Conservation (phyloP, 1,140 invertebrate species). For the Platyscapa corneri region DNA sequence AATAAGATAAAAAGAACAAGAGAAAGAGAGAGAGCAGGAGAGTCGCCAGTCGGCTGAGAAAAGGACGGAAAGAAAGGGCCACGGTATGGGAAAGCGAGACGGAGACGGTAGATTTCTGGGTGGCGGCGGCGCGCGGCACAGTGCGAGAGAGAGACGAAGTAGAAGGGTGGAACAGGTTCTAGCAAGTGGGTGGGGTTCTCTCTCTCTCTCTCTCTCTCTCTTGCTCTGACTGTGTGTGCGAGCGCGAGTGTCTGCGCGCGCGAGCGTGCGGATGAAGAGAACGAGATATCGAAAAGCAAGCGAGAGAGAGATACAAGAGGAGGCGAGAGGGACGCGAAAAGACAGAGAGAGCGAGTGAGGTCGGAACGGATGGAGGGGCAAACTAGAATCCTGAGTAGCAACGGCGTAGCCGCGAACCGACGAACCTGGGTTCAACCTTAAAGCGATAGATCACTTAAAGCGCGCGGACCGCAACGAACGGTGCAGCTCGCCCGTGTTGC, state of each 20-base stretch:
- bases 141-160: slow-evolving; percentile 41
- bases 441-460: slow-evolving; percentile 72
- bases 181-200: slow-evolving; percentile 63
- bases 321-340: slow-evolving; percentile 34
- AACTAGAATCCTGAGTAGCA: slow-evolving; percentile 75
- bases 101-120: slow-evolving; percentile 43
- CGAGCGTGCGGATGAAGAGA: slow-evolving; percentile 1
- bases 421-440: slow-evolving; percentile 71
- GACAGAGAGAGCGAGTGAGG: slow-evolving; percentile 48
- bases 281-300: slow-evolving; percentile 58
- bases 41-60: slow-evolving; percentile 57
- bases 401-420: slow-evolving; percentile 71
- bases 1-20: slow-evolving; percentile 53
- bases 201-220: no score
- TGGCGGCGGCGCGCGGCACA: slow-evolving; percentile 1
- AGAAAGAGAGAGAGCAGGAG: slow-evolving; percentile 24
- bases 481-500: background rate
- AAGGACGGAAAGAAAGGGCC: slow-evolving; percentile 74
- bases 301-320: slow-evolving; percentile 52
- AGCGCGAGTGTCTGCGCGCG: slow-evolving; percentile 42
- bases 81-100: slow-evolving; percentile 58
- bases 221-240: no score
- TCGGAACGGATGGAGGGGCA: slow-evolving; percentile 60
- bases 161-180: slow-evolving; percentile 68
- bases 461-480: slow-evolving; percentile 21